Percentiles rank a stretch among this genome's conserved stretches.
These are phyloP conservation scores for Zaprionus vittiger DNA, from an alignment of 1,140 invertebrate genomes.

Conservation along the genomic window DNA sequence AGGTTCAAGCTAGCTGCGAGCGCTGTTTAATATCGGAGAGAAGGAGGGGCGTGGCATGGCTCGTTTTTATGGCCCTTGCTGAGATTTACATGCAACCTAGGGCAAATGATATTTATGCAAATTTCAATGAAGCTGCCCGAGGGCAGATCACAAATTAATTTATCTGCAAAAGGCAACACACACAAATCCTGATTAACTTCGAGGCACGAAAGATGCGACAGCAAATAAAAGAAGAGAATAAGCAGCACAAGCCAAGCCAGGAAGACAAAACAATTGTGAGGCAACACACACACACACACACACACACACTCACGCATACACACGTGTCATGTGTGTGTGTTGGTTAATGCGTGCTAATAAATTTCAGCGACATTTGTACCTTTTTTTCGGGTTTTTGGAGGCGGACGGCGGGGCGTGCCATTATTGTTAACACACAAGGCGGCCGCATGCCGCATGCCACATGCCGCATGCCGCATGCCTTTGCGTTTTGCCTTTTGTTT, in stretches of 20 bases:
- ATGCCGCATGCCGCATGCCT: slow-evolving; percentile 48
- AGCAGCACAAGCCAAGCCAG: slow-evolving; percentile 54
- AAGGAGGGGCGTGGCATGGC: not conserved
- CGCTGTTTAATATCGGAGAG: slow-evolving; percentile 24
- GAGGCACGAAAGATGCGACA: slow-evolving; percentile 40
- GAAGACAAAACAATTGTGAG: slow-evolving; percentile 73
- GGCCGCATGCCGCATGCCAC: slow-evolving; percentile 38
- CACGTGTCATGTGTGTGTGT: slow-evolving; percentile 36
- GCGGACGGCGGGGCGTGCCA: slow-evolving; percentile 39
- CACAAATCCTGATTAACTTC: slow-evolving; percentile 81
- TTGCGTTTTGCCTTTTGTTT: slow-evolving; percentile 50
- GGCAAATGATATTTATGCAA: slow-evolving; percentile 80
- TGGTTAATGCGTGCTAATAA: slow-evolving; percentile 77
- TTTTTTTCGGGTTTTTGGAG: slow-evolving; percentile 36
- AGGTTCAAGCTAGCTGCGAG: slow-evolving; percentile 1
- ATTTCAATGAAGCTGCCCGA: slow-evolving; percentile 65
- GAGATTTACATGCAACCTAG: slow-evolving; percentile 62
- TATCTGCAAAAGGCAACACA: slow-evolving; percentile 57
- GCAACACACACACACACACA: slow-evolving; percentile 3
- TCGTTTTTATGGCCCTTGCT: slow-evolving; percentile 23
- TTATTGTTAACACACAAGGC: slow-evolving; percentile 73
- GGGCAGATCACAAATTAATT: slow-evolving; percentile 70
- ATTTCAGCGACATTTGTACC: slow-evolving; percentile 79
- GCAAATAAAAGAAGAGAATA: slow-evolving; percentile 38
- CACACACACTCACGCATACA: slow-evolving; percentile 38